Conservation (phyloP, 2,888 invertebrate genomes). For the Scelioninae gen. 2 region DNA sequence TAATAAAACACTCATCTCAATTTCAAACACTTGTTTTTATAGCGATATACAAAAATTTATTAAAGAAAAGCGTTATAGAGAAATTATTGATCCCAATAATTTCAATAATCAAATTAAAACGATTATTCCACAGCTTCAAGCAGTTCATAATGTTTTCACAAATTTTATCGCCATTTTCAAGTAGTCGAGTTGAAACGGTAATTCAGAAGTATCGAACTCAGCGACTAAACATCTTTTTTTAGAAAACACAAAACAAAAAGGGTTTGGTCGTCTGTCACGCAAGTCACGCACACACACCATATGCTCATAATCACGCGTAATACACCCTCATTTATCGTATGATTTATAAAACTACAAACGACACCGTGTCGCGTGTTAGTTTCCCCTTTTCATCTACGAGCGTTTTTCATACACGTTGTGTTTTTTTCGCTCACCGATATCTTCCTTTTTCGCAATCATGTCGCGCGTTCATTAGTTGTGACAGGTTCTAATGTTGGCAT, state of each 20-base stretch:
- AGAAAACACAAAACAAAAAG: constrained; percentile 39
- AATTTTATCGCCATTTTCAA: no score
- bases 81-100: no score
- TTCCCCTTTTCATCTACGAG: constrained; percentile 46
- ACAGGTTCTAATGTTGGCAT: constrained; percentile 43
- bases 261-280: constrained; percentile 51
- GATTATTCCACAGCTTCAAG: no score
- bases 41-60: no score
- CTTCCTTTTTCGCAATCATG: constrained; percentile 40
- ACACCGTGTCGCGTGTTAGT: constrained; percentile 55
- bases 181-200: constrained; percentile 6
- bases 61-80: no score
- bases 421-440: constrained; percentile 42
- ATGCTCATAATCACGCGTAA: constrained; percentile 59
- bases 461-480: constrained; percentile 37
- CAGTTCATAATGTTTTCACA: no score
- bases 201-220: constrained; percentile 28
- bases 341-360: constrained; percentile 61
- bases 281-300: constrained; percentile 56
- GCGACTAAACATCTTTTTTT: constrained; percentile 38
- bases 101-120: no score
- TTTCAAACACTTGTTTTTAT: no score
- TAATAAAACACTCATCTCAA: no score
- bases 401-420: constrained; percentile 28
- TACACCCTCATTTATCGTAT: constrained; percentile 59